Evolutionary conservation across 2,797 vertebrate species (phyloP).

Genomic region (Pitangus sulphuratus): DNA sequence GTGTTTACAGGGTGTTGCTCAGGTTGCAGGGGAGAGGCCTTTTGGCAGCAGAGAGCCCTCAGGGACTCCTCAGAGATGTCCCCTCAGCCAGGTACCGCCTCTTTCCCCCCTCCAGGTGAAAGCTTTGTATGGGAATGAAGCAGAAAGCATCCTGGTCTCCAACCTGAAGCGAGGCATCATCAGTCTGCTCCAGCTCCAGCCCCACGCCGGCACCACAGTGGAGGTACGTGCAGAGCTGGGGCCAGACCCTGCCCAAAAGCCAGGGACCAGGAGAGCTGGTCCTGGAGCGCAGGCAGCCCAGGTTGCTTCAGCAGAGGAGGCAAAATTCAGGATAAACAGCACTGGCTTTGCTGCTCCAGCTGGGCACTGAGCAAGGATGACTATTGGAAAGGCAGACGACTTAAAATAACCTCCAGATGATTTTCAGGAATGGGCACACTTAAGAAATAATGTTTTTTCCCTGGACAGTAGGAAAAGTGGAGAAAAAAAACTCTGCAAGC

Average conservation of each 20-base stretch:
- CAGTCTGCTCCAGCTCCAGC: conserved; percentile 71
- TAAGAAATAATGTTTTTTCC: not conserved
- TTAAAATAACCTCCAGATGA: not conserved
- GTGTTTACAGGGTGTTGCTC: not conserved
- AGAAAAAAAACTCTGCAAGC: not conserved
- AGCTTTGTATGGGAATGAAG: not conserved
- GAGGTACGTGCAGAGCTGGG: conserved; percentile 50
- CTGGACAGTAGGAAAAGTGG: not conserved
- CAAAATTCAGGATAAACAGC: not conserved
- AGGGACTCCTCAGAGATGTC: fast-evolving
- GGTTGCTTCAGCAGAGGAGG: not conserved
- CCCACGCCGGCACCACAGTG: not conserved
- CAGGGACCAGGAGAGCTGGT: not conserved
- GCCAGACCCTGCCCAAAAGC: not conserved
- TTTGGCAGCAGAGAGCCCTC: not conserved
- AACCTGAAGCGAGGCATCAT: conserved; percentile 67
- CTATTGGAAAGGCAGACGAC: not conserved
- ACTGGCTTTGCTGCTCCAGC: not conserved
- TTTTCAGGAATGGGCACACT: not conserved
- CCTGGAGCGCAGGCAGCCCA: not conserved
- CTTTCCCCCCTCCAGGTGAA: conserved; percentile 38
- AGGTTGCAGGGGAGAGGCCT: not conserved
- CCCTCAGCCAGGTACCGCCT: not conserved
- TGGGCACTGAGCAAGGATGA: not conserved
- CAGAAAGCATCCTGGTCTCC: not conserved